Evolutionary conservation across 2,888 invertebrate genomes (phyloP), one percentile per base, ranked within the genome.

Genomic region (Cancer borealis): DNA sequence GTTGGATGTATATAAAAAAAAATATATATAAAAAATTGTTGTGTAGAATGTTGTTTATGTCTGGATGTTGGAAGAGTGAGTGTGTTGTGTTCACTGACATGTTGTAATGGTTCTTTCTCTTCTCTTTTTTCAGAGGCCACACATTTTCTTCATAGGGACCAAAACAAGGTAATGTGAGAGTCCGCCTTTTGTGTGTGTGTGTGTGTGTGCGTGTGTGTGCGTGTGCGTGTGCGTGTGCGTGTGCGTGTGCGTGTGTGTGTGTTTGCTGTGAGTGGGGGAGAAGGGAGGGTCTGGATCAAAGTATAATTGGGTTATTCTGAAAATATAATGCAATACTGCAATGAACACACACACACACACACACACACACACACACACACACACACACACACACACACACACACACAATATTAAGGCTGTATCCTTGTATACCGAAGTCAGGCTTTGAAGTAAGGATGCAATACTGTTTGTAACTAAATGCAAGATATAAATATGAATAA

Each of bases 131-230:
- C 92, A 92, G 92, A 92, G 92, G 88, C 92, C 92, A 60, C 45
- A 45, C 79, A 92, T 60, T 88, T 92, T 92, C 92, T 88, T 92
- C 88, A 92, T 92, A 88, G 88, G 92, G 92, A 88, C 87, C 92
- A 88, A 92, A 92, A 88, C 92, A 92, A 92, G 88, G 92, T 91
- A 91, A 73, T 26, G 91, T 84, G 84, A 39, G 17, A 84, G 26
- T 4, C 26, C 73, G 26, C 8, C 73, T 73, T 73, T 73, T 73
- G 26, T 73, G 10, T 26, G 26, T 8, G 10, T n/a, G n/a, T 8
- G 4, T 73, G 8, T n/a, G 10, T 73, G 73, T n/a, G 26, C 26
- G n/a, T 73, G 73, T 4, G 26, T 6, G n/a, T 21, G n/a, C 21
- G 5, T 73, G 8, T n/a, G n/a, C n/a, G n/a, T n/a, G n/a, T n/a